A percentile compares a stretch with the other conserved stretches of the same genome.
Evolutionary conservation across 2,888 invertebrate genomes (phyloP).

Genomic region (Troides oblongomaculatus): DNA sequence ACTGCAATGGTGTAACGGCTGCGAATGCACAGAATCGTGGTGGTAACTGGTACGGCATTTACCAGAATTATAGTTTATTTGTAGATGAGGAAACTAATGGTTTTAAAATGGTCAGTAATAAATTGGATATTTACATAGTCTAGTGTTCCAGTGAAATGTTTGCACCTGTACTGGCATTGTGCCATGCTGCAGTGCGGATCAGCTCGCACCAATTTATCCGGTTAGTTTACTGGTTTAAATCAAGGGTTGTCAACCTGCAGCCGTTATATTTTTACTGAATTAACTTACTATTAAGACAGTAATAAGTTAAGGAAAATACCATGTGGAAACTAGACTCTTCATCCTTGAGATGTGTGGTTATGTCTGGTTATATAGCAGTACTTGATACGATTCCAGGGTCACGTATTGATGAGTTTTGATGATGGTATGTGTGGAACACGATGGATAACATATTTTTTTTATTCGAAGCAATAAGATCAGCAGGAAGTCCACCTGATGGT

Average conservation of each 20-base stretch:
- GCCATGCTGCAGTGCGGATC: conserved; percentile 18
- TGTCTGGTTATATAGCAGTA: too few relatives aligned
- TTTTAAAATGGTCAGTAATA: not conserved
- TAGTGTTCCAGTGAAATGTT: not conserved
- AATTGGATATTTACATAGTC: conserved; percentile 1
- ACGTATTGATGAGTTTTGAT: too few relatives aligned
- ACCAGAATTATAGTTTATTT: not conserved
- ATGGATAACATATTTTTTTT: not conserved
- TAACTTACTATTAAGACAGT: too few relatives aligned
- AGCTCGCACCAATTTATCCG: not conserved
- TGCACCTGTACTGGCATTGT: conserved; percentile 4
- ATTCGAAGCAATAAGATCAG: not conserved
- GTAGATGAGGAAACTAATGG: not conserved
- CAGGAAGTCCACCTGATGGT: too few relatives aligned
- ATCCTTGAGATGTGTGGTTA: too few relatives aligned
- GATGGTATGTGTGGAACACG: too few relatives aligned
- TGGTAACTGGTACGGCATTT: too few relatives aligned
- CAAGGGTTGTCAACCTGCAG: not conserved
- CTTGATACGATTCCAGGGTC: too few relatives aligned
- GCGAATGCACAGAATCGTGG: too few relatives aligned
- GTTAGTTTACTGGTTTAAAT: conserved; percentile 2
- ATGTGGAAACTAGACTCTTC: too few relatives aligned
- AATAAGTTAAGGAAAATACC: too few relatives aligned
- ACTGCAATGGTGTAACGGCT: too few relatives aligned
- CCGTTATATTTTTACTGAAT: not conserved